Percentiles rank a stretch among this genome's conserved stretches.
These are phyloP conservation scores for Cancer borealis DNA, from an alignment of 2,888 invertebrate species.

Conservation along the genomic window DNA sequence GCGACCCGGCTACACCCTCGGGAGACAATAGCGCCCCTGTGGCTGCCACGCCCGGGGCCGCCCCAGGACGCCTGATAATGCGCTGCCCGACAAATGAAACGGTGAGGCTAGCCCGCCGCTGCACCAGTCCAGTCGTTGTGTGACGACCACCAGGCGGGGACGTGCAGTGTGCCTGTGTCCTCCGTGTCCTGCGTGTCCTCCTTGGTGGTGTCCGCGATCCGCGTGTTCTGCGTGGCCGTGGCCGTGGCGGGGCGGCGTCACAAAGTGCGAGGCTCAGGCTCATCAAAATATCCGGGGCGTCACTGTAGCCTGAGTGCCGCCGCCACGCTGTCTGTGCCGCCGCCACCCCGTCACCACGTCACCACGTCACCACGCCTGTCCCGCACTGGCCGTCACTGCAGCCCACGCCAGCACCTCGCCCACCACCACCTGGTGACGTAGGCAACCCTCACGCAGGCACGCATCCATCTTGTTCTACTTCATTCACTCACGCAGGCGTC, in stretches of 20 bases:
- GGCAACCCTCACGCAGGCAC: background rate
- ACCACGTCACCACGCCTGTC: background rate
- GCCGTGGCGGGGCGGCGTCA: background rate
- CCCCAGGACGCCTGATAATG: conserved; percentile 68
- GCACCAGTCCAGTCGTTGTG: conserved; percentile 53
- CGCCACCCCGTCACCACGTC: background rate
- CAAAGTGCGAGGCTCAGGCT: background rate
- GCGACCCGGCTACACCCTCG: conserved; percentile 62
- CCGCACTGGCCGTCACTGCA: background rate
- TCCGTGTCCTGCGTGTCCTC: background rate
- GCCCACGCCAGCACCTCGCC: background rate
- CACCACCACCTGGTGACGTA: background rate
- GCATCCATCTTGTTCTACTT: background rate
- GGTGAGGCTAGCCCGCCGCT: conserved; percentile 12
- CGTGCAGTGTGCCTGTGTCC: conserved; percentile 38
- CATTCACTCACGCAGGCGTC: conserved; percentile 6
- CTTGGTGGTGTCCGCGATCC: background rate
- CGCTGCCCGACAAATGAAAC: conserved; percentile 62
- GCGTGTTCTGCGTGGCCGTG: background rate
- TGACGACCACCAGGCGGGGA: conserved; percentile 55
- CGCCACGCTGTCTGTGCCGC: background rate
- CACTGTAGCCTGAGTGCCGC: background rate
- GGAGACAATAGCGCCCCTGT: conserved; percentile 68
- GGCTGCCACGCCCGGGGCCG: conserved; percentile 67
- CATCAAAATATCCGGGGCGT: background rate